A percentile compares a stretch with the other conserved stretches of the same genome.
Conservation (phyloP, 1,140 invertebrate species). For the Aphis gossypii region DNA sequence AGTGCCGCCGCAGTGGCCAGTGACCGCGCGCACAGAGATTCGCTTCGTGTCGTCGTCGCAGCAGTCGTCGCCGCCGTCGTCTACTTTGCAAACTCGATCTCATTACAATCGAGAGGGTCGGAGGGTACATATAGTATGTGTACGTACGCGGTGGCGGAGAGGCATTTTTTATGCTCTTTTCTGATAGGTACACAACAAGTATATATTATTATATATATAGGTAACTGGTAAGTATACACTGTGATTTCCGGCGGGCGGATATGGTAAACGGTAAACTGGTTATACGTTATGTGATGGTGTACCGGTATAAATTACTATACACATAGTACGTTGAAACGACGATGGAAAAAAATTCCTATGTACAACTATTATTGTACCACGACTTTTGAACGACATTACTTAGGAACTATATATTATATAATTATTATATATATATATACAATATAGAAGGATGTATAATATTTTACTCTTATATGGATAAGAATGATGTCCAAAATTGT, state of each 20-base stretch:
- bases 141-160: not conserved
- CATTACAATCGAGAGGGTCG: conserved; percentile 32
- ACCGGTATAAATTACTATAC: not conserved
- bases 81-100: conserved; percentile 51
- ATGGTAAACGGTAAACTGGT: conserved; percentile 57
- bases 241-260: conserved; percentile 56
- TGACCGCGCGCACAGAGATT: not conserved
- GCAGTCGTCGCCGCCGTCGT: not conserved
- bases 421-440: not conserved
- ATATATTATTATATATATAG: not conserved
- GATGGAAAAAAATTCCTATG: not conserved
- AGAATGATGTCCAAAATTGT: not conserved
- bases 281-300: not conserved
- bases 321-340: not conserved
- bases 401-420: not conserved
- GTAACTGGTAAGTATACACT: not conserved
- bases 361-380: not conserved
- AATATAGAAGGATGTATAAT: not conserved
- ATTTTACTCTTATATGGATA: too few species aligned
- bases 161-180: conserved; percentile 27
- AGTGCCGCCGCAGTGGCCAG: not conserved
- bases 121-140: not conserved
- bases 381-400: not conserved
- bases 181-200: not conserved
- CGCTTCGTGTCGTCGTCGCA: not conserved